Conservation (phyloP, 1,140 invertebrate genomes). For the Papilio machaon region DNA sequence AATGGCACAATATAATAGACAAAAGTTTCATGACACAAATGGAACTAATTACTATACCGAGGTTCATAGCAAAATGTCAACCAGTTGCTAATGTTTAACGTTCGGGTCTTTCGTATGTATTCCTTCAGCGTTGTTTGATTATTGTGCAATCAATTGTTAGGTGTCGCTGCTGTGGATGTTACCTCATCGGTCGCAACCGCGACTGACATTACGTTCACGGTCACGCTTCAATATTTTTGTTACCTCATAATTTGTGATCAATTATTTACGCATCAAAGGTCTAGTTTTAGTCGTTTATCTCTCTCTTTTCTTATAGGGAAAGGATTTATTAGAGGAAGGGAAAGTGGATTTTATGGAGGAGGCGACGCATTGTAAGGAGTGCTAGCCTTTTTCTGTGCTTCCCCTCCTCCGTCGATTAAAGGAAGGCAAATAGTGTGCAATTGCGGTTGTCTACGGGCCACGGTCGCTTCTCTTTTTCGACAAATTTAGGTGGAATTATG, state of each 20-base stretch:
- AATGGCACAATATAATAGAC: not conserved
- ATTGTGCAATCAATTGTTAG: not conserved
- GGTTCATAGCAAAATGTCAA: not conserved
- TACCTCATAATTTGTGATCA: not conserved
- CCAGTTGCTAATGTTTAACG: too few species aligned
- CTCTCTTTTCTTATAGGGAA: too few species aligned
- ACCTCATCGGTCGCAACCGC: conserved; percentile 21
- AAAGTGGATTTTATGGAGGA: too few species aligned
- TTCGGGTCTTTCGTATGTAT: not conserved
- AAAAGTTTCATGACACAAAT: not conserved
- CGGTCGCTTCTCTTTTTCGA: too few species aligned
- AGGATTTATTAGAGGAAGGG: too few species aligned
- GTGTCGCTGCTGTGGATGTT: not conserved
- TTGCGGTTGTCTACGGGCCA: too few species aligned
- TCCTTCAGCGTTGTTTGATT: not conserved
- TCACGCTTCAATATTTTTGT: conserved; percentile 11
- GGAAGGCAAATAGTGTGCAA: too few species aligned
- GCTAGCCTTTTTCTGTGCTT: too few species aligned
- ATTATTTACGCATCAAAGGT: not conserved
- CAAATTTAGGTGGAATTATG: too few species aligned
- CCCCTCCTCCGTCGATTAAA: too few species aligned
- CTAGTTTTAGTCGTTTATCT: too few species aligned
- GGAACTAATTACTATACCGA: not conserved
- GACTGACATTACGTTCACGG: conserved; percentile 28
- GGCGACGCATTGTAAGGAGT: too few species aligned